Evolutionary conservation across 2,113 vertebrate genomes (phyloP), one percentile per base, ranked within the genome.

Genomic region (Myiozetetes cayanensis): DNA sequence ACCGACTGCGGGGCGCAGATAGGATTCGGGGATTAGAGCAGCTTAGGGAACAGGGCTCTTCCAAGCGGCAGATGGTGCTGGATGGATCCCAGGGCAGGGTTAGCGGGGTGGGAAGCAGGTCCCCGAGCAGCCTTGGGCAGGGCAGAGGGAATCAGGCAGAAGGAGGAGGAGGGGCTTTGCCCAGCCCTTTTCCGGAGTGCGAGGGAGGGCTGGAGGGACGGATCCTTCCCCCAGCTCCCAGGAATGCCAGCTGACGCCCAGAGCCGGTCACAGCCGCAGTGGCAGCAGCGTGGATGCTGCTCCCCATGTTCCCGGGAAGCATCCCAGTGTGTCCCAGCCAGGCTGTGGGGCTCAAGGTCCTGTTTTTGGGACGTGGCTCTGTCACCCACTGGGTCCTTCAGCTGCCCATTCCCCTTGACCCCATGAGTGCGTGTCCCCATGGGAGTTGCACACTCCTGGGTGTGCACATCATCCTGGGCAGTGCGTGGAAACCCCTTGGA

Each of bases 21-120:
- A 85, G 96, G 96, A 96, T 94, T 91, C 61, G 33, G 56, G 93
- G 95, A 96, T 96, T 97, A 97, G 61, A 58, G 84, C 87, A 73
- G 87, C 87, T 97, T 93, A 97, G 92, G 85, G 78, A 90, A 25
- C 81, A 14, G 93, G 95, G 90, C 50, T 92, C 90, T 92, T 95
- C 75, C 93, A 89, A 89, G 92, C 7, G 2, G 93, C 97, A 97
- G 97, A 97, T 97, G 97, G 95, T 93, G 89, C 89, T 80, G 90
- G 91, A 94, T 73, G 94, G 75, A 86, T 91, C 89, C 94, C 92
- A 91, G 89, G 82, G 75, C 17, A 94, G 94, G 93, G 89, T 66
- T 73, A 93, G 92, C 41, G n/a, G 68, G 87, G 74, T 94, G 91
- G 94, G 96, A 89, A 93, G 77, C 93, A 56, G 88, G 85, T 95